These are phyloP conservation scores for Brachionus koreanus DNA, from an alignment of 1,140 invertebrate genomes.

Conservation along the genomic window DNA sequence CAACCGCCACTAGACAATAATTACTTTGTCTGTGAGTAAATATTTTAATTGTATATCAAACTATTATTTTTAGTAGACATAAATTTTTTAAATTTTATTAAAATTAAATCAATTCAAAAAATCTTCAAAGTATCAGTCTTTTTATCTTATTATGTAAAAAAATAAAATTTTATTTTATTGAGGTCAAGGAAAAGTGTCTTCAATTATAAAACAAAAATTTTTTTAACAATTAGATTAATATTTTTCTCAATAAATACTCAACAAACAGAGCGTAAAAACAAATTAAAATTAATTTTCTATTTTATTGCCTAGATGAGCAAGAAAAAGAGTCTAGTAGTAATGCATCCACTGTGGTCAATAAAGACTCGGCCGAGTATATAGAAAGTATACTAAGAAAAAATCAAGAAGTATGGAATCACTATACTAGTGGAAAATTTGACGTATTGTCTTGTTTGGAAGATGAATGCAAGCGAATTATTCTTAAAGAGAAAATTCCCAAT, in stretches of 20 bases:
- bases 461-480: conserved; percentile 8
- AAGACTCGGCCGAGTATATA: not conserved
- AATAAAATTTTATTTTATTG: too few relatives aligned
- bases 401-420: conserved; percentile 18
- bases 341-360: not conserved
- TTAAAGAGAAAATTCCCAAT: conserved; percentile 13
- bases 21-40: conserved; percentile 16
- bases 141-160: too few relatives aligned
- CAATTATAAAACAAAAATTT: not conserved
- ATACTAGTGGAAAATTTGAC: conserved; percentile 14
- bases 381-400: conserved; percentile 4
- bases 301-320: conserved; percentile 14
- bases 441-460: conserved; percentile 8
- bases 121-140: too few relatives aligned
- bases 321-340: not conserved
- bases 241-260: not conserved
- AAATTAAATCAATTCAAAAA: too few relatives aligned
- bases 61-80: too few relatives aligned
- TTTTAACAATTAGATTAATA: not conserved
- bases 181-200: not conserved
- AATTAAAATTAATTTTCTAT: not conserved
- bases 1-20: not conserved
- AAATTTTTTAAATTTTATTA: too few relatives aligned
- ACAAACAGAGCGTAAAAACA: not conserved
- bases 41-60: not conserved